These are phyloP conservation scores for Drosophila bifasciata DNA, from an alignment of 1,140 invertebrate genomes.

Conservation along the genomic window DNA sequence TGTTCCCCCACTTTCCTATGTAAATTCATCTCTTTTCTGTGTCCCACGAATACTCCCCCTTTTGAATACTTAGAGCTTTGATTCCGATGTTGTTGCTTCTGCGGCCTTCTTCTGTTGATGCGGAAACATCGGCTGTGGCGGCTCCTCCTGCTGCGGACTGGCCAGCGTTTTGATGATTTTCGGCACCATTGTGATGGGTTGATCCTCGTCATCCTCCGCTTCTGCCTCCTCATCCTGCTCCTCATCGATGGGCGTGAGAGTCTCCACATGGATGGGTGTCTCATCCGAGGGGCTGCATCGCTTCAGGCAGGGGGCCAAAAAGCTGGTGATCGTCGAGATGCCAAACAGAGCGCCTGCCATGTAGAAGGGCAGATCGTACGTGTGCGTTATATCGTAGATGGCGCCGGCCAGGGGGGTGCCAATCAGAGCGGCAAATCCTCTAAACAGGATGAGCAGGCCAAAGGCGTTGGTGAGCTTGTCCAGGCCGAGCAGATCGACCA, in stretches of 20 bases:
- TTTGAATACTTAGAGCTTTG: constrained; percentile 69
- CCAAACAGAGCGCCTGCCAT: constrained; percentile 95
- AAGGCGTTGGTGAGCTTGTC: constrained; percentile 98
- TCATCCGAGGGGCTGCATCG: constrained; percentile 85
- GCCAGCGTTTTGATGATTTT: constrained; percentile 88
- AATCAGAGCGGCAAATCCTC: constrained; percentile 95
- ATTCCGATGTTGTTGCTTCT: constrained; percentile 61
- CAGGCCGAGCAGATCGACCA: constrained; percentile 97
- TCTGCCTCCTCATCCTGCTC: constrained; percentile 91
- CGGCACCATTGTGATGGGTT: constrained; percentile 88
- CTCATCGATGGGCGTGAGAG: constrained; percentile 91
- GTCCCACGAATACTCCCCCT: constrained; percentile 1
- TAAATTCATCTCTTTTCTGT: constrained; percentile 52
- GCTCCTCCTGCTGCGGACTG: constrained; percentile 84
- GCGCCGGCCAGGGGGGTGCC: constrained; percentile 93
- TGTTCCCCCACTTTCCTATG: constrained; percentile 23
- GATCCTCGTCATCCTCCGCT: constrained; percentile 89
- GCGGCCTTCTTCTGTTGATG: constrained; percentile 27
- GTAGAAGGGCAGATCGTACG: constrained; percentile 95
- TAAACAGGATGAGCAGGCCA: constrained; percentile 96
- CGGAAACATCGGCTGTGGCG: constrained; percentile 53
- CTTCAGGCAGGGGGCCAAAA: constrained; percentile 91
- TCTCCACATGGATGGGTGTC: constrained; percentile 87
- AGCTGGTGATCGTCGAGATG: constrained; percentile 92
- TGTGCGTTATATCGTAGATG: constrained; percentile 93